A percentile compares a stretch with the other conserved stretches of the same genome.
Conservation (phyloP, 2,888 invertebrate species). For the Resseliella maxima region DNA sequence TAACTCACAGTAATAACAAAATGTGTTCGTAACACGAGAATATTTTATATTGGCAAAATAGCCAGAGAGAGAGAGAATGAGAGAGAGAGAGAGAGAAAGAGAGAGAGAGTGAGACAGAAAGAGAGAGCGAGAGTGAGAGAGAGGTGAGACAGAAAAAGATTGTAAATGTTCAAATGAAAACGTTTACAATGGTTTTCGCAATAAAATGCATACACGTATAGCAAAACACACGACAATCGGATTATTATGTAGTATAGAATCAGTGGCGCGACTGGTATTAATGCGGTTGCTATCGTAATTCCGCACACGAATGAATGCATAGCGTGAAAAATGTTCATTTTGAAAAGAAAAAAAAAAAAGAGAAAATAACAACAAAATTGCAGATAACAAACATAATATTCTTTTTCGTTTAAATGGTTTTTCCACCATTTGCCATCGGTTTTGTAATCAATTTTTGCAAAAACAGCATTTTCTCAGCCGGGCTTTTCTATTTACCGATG, state of each 20-base stretch:
- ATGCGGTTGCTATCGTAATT: conserved; percentile 36
- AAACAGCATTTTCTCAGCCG: neutral
- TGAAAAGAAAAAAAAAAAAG: neutral
- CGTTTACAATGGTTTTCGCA: neutral
- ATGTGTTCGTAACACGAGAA: neutral
- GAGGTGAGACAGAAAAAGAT: neutral
- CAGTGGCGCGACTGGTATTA: neutral
- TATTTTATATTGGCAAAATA: neutral
- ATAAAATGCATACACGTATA: neutral
- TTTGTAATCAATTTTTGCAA: neutral
- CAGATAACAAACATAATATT: neutral
- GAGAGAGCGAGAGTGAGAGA: too few species aligned
- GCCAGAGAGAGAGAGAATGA: neutral
- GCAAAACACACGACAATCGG: conserved; percentile 1
- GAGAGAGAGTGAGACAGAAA: neutral
- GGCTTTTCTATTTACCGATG: neutral
- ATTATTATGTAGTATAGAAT: conserved; percentile 42
- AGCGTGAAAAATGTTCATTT: conserved; percentile 30
- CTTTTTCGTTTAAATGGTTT: neutral
- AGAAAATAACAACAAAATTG: neutral
- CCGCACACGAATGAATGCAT: neutral
- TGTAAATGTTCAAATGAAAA: neutral
- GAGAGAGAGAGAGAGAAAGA: neutral
- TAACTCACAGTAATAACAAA: too few species aligned
- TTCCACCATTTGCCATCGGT: neutral